phyloP scores from a whole-genome alignment of 30 jellyfish, hydroid and myxozoan genomes.

The Aurelia coerulea region DNA sequence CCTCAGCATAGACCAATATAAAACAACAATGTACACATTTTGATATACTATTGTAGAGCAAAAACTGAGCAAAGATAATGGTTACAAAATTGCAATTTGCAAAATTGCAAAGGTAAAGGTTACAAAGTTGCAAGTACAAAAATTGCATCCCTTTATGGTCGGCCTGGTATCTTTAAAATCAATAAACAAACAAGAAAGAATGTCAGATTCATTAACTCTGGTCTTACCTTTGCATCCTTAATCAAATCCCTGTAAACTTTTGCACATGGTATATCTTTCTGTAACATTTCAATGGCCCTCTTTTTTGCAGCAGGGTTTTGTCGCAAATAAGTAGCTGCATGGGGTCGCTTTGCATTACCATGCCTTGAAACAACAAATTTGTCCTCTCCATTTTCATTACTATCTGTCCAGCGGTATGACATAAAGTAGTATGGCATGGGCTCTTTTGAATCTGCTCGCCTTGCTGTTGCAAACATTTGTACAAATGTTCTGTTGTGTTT shows the following conservation, averaged over 20 bases:
- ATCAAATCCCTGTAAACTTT: slow-evolving; percentile 14
- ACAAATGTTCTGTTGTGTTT: slow-evolving; percentile 14
- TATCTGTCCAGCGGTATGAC: slow-evolving; percentile 12
- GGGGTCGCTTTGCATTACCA: slow-evolving; percentile 19
- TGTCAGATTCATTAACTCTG: not conserved
- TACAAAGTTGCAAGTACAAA: too few species aligned
- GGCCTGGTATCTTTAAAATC: not conserved
- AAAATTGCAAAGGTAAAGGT: too few species aligned
- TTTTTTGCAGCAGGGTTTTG: slow-evolving; percentile 1
- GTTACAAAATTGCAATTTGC: too few species aligned
- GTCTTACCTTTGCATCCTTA: not conserved
- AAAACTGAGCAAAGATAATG: too few species aligned
- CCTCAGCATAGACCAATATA: too few species aligned
- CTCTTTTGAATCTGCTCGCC: slow-evolving; percentile 15
- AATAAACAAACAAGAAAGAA: not conserved
- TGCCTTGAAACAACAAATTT: slow-evolving; percentile 17
- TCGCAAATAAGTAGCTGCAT: not conserved
- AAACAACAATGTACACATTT: too few species aligned
- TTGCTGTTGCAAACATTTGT: slow-evolving; percentile 24
- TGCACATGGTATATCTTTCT: slow-evolving; percentile 6
- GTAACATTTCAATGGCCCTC: slow-evolving; percentile 4
- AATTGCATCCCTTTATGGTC: not conserved
- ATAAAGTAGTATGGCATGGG: slow-evolving; percentile 3
- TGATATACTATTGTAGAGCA: too few species aligned
- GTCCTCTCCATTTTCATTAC: not conserved